Evolutionary conservation across 2,888 invertebrate species (phyloP).

Genomic region (Dioctria rufipes): DNA sequence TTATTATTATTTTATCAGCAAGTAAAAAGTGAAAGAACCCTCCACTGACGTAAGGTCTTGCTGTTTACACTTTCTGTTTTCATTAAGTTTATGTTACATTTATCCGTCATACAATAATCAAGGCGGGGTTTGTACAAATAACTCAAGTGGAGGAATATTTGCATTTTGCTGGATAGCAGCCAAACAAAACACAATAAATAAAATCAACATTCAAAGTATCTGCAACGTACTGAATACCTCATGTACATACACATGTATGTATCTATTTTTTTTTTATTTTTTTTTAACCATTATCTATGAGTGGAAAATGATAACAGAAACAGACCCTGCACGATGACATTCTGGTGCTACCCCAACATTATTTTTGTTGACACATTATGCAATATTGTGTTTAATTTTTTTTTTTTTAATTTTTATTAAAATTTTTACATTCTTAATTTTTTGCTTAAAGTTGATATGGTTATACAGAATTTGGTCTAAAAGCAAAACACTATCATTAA

Average conservation of each 20-base stretch:
- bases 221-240: not conserved
- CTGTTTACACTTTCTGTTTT: constrained; percentile 33
- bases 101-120: not conserved
- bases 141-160: constrained; percentile 25
- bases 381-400: no score
- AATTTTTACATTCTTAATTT: no score
- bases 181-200: constrained; percentile 5
- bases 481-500: no score
- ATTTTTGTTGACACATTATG: constrained; percentile 21
- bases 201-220: constrained; percentile 27
- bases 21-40: not conserved
- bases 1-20: no score
- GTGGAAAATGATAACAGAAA: constrained; percentile 15
- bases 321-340: not conserved
- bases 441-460: no score
- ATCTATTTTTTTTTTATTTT: constrained; percentile 13
- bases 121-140: not conserved
- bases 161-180: not conserved
- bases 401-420: no score
- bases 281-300: not conserved
- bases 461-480: no score
- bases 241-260: no score
- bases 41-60: not conserved
- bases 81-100: constrained; percentile 8
- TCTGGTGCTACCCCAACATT: constrained; percentile 42